Conservation (phyloP, 1,140 invertebrate genomes). For the Aphidius gifuensis region DNA sequence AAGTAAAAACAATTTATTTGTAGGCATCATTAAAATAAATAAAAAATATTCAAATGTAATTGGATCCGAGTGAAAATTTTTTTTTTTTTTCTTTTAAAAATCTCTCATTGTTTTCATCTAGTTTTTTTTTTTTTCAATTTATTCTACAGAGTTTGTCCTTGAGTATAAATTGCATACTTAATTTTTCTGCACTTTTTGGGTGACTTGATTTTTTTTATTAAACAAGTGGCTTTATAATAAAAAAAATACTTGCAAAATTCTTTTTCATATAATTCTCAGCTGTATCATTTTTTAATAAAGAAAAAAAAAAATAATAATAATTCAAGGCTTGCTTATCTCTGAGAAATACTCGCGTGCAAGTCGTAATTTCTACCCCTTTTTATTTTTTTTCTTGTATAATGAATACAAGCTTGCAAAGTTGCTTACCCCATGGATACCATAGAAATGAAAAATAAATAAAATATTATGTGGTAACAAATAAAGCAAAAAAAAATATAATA, state of each 20-base stretch:
- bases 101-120: not conserved
- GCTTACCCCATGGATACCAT: not conserved
- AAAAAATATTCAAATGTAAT: no score
- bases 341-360: conserved; percentile 18
- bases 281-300: no score
- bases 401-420: not conserved
- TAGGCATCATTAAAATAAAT: no score
- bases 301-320: conserved; percentile 17
- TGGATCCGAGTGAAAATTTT: no score
- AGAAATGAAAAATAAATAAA: conserved; percentile 3
- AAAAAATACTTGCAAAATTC: no score
- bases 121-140: not conserved
- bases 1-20: no score
- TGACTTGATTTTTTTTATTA: no score
- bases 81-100: no score
- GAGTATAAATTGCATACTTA: no score
- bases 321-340: conserved; percentile 14
- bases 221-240: no score
- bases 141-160: not conserved
- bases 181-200: no score
- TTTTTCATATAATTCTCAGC: no score
- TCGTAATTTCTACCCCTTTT: conserved; percentile 5
- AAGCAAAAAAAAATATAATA: not conserved
- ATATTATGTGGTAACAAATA: not conserved
- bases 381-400: conserved; percentile 1